A percentile compares a stretch with the other conserved stretches of the same genome.
These are phyloP conservation scores for Percopsis omiscomaycus DNA, from an alignment of 2,797 vertebrate genomes.

Conservation along the genomic window DNA sequence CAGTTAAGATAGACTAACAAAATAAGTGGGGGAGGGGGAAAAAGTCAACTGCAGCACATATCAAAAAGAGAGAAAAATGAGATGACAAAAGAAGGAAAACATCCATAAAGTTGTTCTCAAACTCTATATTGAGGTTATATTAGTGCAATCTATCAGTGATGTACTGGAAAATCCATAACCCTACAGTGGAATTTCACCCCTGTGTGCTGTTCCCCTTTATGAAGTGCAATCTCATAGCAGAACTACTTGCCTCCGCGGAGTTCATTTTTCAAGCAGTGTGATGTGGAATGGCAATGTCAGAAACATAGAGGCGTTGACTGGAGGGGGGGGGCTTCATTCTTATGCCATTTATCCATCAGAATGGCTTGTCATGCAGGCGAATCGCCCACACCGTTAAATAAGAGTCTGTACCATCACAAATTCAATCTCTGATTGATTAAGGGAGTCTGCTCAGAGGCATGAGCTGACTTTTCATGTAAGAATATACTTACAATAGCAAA, in stretches of 20 bases:
- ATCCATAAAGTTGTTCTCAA: constrained; percentile 89
- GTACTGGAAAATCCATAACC: constrained; percentile 96
- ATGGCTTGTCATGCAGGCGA: constrained; percentile 79
- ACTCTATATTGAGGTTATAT: constrained; percentile 98
- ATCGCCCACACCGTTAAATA: constrained; percentile 67
- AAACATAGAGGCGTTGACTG: constrained; percentile 79
- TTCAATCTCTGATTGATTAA: constrained; percentile 68
- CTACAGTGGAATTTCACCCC: constrained; percentile 90
- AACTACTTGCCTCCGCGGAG: constrained; percentile 77
- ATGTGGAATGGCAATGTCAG: constrained; percentile 94
- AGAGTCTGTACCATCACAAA: constrained; percentile 59
- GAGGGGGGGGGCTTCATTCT: constrained; percentile 61
- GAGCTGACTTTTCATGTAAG: constrained; percentile 11
- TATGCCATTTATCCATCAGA: constrained; percentile 83
- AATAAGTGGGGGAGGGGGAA: neutral
- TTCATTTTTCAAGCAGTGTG: constrained; percentile 90
- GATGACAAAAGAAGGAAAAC: constrained; percentile 80
- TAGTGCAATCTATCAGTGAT: constrained; percentile 97
- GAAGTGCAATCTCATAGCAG: constrained; percentile 89
- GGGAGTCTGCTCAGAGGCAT: constrained; percentile 48
- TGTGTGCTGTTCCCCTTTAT: constrained; percentile 91
- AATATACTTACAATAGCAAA: constrained; percentile 41
- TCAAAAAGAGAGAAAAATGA: constrained; percentile 63
- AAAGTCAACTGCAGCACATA: constrained; percentile 63
- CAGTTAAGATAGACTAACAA: constrained; percentile 47